phyloP scores from a whole-genome alignment of 2,113 vertebrate genomes.

The Scolopax mira region DNA sequence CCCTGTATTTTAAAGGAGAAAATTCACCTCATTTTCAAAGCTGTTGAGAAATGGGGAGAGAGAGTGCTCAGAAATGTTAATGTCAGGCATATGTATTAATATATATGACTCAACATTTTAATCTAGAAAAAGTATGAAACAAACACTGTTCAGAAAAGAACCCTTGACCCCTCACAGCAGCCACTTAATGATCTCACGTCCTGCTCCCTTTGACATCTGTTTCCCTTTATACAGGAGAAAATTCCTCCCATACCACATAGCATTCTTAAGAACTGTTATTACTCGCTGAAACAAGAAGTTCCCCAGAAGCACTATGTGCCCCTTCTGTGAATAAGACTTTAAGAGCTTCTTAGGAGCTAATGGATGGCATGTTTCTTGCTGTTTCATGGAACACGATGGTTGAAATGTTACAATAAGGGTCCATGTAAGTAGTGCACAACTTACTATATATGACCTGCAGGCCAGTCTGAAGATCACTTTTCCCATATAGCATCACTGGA shows the following conservation, averaged over 20 bases:
- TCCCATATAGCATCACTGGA: background rate
- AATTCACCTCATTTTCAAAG: background rate
- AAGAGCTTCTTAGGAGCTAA: background rate
- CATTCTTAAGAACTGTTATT: constrained; percentile 24
- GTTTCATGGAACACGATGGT: background rate
- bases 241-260: constrained; percentile 47
- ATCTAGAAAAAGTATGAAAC: background rate
- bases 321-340: background rate
- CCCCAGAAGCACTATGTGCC: background rate
- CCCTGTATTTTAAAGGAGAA: background rate
- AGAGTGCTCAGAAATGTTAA: background rate
- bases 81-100: background rate
- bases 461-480: background rate
- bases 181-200: background rate
- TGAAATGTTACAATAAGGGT: background rate
- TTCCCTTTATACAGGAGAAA: constrained; percentile 40
- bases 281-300: background rate
- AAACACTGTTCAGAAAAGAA: background rate
- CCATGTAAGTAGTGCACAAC: background rate
- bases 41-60: background rate
- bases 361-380: background rate
- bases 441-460: background rate
- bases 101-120: background rate
- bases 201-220: constrained; percentile 8
- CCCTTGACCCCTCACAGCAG: background rate